Base-by-base conservation (phyloP, 2,888 invertebrate genomes). In the Pristionchus fissidentatus region DNA sequence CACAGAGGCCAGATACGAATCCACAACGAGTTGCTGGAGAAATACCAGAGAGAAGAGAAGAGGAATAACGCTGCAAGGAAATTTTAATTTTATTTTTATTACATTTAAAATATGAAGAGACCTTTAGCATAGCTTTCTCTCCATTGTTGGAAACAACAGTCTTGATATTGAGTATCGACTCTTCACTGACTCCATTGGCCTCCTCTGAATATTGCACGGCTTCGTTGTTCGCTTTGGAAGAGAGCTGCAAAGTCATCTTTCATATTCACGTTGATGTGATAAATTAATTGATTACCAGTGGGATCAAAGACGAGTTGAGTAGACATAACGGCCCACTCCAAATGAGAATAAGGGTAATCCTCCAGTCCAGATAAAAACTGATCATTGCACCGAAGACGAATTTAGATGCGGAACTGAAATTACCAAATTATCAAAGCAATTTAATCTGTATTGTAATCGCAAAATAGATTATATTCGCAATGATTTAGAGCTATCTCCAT, bases 131-230 rank as follows among this genome's bases (percentile, higher is more conserved):
- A 5, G 29, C 32, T 41, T 77, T 26, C 49, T 77, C 49, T 77
- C 75, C 75, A 77, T 77, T 77, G 29, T 32, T 29, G 7, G 75
- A 77, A 1, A 19, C 49, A 26, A 77, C 75, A 2, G 75, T 77
- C 75, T 77, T 77, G 1, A 77, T 32, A 41, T 77, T 77, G 29
- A 77, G 75, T 26, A 77, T 77, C 5, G 49, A 38, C n/a, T 79
- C 79, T 26, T 79, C 79, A 57, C 38, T 43, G 55, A 79, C 35
- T 79, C 79, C 79, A 57, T 79, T 79, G 8, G 55, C 79, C n/a
- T 57, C 79, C 38, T 79, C 79, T 15, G 79, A 79, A 7, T 49
- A 32, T 49, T 32, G 29, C 22, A 77, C 49, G 3, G 49, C 75
- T 49, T 49, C 49, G 29, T 46, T 49, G 32, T 26, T 32, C 1